These are phyloP conservation scores for Luehdorfia chinensis DNA, from an alignment of 1,140 invertebrate genomes.

Conservation along the genomic window DNA sequence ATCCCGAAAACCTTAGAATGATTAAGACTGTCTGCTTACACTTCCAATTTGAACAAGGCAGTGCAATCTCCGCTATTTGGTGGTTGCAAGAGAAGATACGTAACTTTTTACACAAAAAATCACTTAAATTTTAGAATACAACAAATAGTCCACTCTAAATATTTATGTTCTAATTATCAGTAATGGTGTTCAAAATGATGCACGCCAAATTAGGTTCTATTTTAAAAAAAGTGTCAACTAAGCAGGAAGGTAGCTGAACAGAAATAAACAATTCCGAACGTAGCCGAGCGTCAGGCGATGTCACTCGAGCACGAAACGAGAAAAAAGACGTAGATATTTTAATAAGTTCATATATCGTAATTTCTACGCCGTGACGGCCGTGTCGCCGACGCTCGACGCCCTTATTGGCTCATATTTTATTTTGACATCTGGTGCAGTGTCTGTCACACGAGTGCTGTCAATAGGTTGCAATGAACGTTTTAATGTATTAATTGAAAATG, in stretches of 20 bases:
- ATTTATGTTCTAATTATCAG: too few species aligned
- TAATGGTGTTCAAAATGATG: too few species aligned
- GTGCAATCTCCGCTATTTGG: too few species aligned
- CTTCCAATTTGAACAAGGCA: too few species aligned
- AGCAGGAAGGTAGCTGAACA: not conserved
- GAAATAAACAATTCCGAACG: slow-evolving; percentile 11
- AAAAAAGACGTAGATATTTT: slow-evolving; percentile 63
- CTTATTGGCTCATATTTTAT: slow-evolving; percentile 72
- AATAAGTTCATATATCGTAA: slow-evolving; percentile 73
- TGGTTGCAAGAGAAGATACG: too few species aligned
- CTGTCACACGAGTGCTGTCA: slow-evolving; percentile 42
- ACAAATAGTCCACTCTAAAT: too few species aligned
- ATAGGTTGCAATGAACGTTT: slow-evolving; percentile 20
- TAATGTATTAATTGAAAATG: not conserved
- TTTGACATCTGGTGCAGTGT: slow-evolving; percentile 56
- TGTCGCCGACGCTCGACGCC: slow-evolving; percentile 31
- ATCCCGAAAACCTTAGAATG: too few species aligned
- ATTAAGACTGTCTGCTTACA: too few species aligned
- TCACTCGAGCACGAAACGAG: slow-evolving; percentile 57
- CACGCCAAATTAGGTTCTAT: too few species aligned
- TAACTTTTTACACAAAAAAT: too few species aligned
- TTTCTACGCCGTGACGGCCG: slow-evolving; percentile 48
- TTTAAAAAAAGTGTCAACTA: too few species aligned
- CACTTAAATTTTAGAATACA: too few species aligned
- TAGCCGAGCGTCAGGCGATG: slow-evolving; percentile 34